Evolutionary conservation across 1,140 invertebrate species (phyloP).

Genomic region (Helicoverpa zea): DNA sequence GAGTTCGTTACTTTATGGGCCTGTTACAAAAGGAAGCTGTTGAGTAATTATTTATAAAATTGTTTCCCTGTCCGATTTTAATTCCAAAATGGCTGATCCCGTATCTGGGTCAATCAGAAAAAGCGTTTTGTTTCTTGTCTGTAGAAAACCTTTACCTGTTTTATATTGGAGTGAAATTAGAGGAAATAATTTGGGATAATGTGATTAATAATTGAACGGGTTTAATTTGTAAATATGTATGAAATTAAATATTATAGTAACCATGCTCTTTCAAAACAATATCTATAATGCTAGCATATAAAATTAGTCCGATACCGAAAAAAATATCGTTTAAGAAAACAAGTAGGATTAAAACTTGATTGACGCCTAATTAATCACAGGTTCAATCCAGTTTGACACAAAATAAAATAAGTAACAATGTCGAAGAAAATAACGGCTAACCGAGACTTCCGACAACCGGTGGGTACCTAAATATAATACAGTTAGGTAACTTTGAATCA

Average conservation of each 20-base stretch:
- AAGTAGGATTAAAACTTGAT: not conserved
- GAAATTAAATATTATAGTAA: no score
- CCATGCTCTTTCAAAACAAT: no score
- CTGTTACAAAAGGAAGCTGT: not conserved
- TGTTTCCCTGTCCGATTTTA: not conserved
- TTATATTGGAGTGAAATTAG: no score
- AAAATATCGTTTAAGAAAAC: not conserved
- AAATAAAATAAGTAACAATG: not conserved
- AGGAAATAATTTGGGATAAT: no score
- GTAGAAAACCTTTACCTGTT: not conserved
- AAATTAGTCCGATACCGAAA: no score
- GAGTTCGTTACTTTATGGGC: not conserved
- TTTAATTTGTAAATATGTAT: no score
- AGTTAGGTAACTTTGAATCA: not conserved
- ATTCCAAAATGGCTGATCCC: not conserved
- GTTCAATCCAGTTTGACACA: not conserved
- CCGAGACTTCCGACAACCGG: not conserved
- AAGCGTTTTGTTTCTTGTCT: not conserved
- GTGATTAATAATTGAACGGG: no score
- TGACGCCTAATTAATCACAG: not conserved
- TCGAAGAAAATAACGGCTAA: not conserved
- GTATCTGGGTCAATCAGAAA: not conserved
- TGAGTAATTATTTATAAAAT: slow-evolving; percentile 2
- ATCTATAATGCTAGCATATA: no score
- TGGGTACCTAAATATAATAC: no score